Evolutionary conservation across 1,140 invertebrate species (phyloP).

Genomic region (Littorina saxatilis): DNA sequence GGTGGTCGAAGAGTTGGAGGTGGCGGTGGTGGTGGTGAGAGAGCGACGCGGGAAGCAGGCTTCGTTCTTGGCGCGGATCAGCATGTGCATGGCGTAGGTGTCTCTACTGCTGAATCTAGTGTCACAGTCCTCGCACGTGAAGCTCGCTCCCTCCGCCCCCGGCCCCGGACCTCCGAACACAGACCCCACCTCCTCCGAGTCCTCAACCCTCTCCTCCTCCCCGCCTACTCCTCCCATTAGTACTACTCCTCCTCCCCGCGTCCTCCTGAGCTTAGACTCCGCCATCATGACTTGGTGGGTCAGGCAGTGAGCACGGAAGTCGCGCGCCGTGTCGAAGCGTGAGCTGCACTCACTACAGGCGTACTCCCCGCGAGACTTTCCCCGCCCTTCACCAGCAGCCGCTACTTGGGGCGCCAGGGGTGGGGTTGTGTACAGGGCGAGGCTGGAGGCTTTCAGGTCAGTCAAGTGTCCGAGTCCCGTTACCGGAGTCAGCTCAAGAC

Average conservation of each 20-base stretch:
- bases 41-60: slow-evolving; percentile 51
- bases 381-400: not conserved
- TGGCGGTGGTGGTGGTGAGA: slow-evolving; percentile 1
- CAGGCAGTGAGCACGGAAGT: slow-evolving; percentile 27
- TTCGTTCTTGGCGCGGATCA: slow-evolving; percentile 71
- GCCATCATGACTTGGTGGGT: slow-evolving; percentile 20
- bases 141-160: slow-evolving; percentile 52
- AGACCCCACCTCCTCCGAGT: not conserved
- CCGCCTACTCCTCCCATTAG: not conserved
- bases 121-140: slow-evolving; percentile 68
- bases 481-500: slow-evolving; percentile 6
- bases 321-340: slow-evolving; percentile 22
- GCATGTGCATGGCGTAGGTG: slow-evolving; percentile 73
- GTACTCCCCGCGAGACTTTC: not conserved
- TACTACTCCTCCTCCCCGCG: not conserved
- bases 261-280: slow-evolving; percentile 2
- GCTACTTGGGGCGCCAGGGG: not conserved
- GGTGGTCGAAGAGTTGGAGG: not conserved
- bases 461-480: not conserved
- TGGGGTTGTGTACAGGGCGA: slow-evolving; percentile 13
- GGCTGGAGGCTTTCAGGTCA: slow-evolving; percentile 19
- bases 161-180: slow-evolving; percentile 1
- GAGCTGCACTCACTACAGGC: slow-evolving; percentile 22
- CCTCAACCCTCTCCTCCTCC: not conserved
- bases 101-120: slow-evolving; percentile 68